phyloP scores from a whole-genome alignment of 2,113 vertebrate genomes.

The Catagonus wagneri region DNA sequence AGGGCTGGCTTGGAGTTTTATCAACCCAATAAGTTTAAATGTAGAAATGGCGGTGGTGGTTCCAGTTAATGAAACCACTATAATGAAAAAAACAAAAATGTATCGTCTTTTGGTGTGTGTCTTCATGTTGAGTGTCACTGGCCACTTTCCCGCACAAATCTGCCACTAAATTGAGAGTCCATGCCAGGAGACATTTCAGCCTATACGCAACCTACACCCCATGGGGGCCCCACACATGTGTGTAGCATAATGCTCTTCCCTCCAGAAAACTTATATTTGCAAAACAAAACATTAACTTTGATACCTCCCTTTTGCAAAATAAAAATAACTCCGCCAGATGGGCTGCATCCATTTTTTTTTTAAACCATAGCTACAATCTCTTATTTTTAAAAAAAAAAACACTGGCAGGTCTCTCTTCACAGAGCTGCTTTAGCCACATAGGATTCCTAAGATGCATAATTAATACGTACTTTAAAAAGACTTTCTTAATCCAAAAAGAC shows the following conservation, averaged over 20 bases:
- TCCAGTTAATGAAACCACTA: neutral
- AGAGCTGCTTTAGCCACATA: slow-evolving; percentile 63
- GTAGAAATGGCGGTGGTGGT: neutral
- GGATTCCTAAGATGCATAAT: slow-evolving; percentile 34
- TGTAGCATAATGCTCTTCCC: neutral
- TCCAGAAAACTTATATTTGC: neutral
- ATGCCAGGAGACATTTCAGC: neutral
- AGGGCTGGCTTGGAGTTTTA: neutral
- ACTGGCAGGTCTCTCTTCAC: slow-evolving; percentile 71
- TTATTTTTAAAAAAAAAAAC: slow-evolving; percentile 62
- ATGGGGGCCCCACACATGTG: neutral
- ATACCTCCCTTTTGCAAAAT: neutral
- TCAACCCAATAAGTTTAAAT: slow-evolving; percentile 12
- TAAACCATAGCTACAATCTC: slow-evolving; percentile 47
- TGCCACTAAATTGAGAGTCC: neutral
- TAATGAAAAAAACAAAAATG: neutral
- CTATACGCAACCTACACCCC: neutral
- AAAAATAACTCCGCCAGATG: slow-evolving; percentile 45
- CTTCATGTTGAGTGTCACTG: neutral
- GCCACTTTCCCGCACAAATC: neutral
- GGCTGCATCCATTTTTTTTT: neutral
- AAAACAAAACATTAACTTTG: slow-evolving; percentile 21
- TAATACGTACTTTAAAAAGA: slow-evolving; percentile 79
- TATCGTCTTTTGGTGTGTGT: neutral
- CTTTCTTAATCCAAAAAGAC: slow-evolving; percentile 78